phyloP scores from a whole-genome alignment of 2,113 vertebrate species.

The Rhombomys opimus region DNA sequence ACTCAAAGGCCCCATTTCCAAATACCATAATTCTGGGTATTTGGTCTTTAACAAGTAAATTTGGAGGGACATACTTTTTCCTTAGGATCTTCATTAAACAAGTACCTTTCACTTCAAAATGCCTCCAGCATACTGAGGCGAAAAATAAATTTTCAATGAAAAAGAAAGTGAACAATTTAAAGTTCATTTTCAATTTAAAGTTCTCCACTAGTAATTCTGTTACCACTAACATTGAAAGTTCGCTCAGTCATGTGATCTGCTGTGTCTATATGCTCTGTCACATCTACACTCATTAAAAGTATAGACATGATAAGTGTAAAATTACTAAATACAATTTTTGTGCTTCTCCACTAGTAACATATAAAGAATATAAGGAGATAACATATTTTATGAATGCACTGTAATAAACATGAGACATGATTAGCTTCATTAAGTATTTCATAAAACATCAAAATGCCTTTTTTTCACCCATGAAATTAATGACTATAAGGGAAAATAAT shows the following conservation, averaged over 20 bases:
- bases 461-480: constrained; percentile 47
- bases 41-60: background rate
- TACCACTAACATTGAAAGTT: background rate
- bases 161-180: constrained; percentile 18
- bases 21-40: background rate
- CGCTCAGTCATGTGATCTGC: background rate
- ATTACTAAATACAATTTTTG: background rate
- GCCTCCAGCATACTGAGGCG: background rate
- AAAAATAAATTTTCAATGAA: background rate
- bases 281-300: background rate
- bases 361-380: background rate
- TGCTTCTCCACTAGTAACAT: background rate
- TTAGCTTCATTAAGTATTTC: constrained; percentile 50
- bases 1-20: background rate
- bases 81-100: background rate
- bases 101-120: background rate
- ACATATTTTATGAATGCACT: background rate
- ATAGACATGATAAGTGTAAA: background rate
- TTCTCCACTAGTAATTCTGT: background rate
- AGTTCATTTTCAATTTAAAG: background rate
- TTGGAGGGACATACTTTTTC: background rate
- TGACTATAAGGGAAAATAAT: constrained; percentile 41
- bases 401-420: constrained; percentile 40
- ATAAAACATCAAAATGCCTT: constrained; percentile 44
- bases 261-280: background rate